phyloP scores from a whole-genome alignment of 1,140 invertebrate genomes.

The Listronotus bonariensis region DNA sequence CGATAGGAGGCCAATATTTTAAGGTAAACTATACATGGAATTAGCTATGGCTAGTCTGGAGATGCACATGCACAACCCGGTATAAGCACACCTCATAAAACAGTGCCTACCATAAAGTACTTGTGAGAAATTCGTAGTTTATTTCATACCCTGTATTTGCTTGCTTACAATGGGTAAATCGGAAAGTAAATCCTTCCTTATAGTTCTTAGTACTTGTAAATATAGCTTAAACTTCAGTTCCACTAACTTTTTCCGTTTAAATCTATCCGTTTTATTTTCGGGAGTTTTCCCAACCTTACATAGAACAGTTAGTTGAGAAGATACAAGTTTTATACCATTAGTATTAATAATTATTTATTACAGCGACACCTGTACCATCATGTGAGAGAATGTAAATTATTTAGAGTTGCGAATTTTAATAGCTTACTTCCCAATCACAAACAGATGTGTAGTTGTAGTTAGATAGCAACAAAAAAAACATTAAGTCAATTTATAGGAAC shows the following conservation, averaged over 20 bases:
- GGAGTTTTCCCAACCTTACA: conserved; percentile 19
- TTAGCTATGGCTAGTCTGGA: too few species aligned
- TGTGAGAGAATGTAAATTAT: too few species aligned
- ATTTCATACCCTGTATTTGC: not conserved
- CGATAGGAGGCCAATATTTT: too few species aligned
- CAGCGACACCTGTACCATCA: not conserved
- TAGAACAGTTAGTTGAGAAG: not conserved
- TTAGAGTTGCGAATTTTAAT: too few species aligned
- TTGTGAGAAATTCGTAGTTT: too few species aligned
- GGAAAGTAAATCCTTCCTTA: not conserved
- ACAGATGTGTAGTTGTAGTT: too few species aligned
- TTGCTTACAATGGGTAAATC: conserved; percentile 5
- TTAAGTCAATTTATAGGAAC: not conserved
- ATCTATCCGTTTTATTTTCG: conserved; percentile 22
- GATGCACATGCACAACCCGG: too few species aligned
- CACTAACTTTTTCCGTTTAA: conserved; percentile 6
- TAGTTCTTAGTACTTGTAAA: not conserved
- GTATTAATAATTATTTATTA: not conserved
- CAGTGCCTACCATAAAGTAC: too few species aligned
- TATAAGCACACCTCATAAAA: too few species aligned
- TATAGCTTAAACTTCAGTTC: conserved; percentile 8
- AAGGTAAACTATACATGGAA: too few species aligned
- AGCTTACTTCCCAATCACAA: too few species aligned
- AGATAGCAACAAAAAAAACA: conserved; percentile 2
- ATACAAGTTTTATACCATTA: too few species aligned